These are phyloP conservation scores for Thecophora atra DNA, from an alignment of 2,888 invertebrate genomes.

Conservation along the genomic window DNA sequence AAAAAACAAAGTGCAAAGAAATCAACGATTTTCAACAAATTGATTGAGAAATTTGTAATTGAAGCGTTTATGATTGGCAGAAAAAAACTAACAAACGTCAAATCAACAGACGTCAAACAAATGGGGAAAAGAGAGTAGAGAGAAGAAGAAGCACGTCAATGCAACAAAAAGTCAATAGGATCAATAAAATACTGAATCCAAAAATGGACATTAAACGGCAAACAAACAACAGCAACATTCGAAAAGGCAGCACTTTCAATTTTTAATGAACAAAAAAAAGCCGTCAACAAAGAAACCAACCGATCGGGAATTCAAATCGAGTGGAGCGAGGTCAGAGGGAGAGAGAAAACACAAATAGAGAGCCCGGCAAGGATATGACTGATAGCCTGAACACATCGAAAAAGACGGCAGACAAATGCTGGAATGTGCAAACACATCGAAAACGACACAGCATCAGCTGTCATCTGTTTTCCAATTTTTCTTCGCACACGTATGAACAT, in stretches of 20 bases:
- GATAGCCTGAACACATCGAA: background rate
- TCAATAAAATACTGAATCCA: background rate
- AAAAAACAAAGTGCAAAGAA: background rate
- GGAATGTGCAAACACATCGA: too few relatives aligned
- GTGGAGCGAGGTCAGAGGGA: background rate
- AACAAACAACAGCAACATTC: background rate
- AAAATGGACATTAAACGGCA: background rate
- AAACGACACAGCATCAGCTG: too few relatives aligned
- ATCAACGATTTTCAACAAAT: too few relatives aligned
- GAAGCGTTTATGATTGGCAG: background rate
- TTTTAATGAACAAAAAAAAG: constrained; percentile 4
- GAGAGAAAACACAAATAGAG: background rate
- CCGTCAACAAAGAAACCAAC: constrained; percentile 10
- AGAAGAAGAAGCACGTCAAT: too few relatives aligned
- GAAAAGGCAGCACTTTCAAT: constrained; percentile 11
- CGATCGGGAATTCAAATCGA: background rate
- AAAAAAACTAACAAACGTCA: background rate
- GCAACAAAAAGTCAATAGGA: too few relatives aligned
- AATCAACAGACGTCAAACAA: too few relatives aligned
- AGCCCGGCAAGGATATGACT: background rate
- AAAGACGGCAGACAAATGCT: background rate
- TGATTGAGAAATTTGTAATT: too few relatives aligned
- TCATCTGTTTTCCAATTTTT: too few relatives aligned
- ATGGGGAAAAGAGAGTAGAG: background rate
- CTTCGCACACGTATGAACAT: too few relatives aligned